Percentiles rank a stretch among this genome's conserved stretches.
Conservation (phyloP, 2,888 invertebrate species). For the Drosophila greeni region DNA sequence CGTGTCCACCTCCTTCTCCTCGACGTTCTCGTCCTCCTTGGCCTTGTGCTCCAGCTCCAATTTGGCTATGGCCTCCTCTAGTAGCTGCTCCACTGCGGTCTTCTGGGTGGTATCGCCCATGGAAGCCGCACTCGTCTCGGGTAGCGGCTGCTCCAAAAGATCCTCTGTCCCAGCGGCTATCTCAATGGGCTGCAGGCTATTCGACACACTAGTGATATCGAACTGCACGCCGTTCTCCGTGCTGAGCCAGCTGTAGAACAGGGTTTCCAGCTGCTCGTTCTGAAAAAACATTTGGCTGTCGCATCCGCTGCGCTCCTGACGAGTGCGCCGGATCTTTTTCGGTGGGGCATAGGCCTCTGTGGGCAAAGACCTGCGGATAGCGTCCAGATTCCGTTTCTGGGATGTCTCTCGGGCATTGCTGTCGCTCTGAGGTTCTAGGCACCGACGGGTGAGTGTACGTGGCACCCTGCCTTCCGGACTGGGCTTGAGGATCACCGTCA, state of each 20-base stretch:
- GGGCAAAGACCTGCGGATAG: slow-evolving; percentile 55
- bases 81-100: slow-evolving; percentile 58
- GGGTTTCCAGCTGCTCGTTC: slow-evolving; percentile 66
- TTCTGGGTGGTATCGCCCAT: slow-evolving; percentile 53
- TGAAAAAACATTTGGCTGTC: slow-evolving; percentile 65
- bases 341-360: slow-evolving; percentile 75
- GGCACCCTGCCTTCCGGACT: slow-evolving; percentile 50
- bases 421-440: slow-evolving; percentile 6
- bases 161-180: slow-evolving; percentile 47
- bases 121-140: slow-evolving; percentile 29
- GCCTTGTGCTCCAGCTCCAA: slow-evolving; percentile 55
- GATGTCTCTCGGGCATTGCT: slow-evolving; percentile 11
- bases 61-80: slow-evolving; percentile 71
- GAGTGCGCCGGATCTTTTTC: slow-evolving; percentile 75
- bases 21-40: slow-evolving; percentile 41
- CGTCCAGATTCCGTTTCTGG: slow-evolving; percentile 61
- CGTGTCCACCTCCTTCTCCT: slow-evolving; percentile 49
- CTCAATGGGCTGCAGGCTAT: slow-evolving; percentile 57
- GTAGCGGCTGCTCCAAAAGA: slow-evolving; percentile 7
- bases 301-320: slow-evolving; percentile 59
- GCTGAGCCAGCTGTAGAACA: slow-evolving; percentile 75
- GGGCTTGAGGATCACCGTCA: slow-evolving; percentile 71
- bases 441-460: slow-evolving; percentile 19
- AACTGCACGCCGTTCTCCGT: slow-evolving; percentile 72
- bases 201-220: slow-evolving; percentile 59